Evolutionary conservation across 1,140 invertebrate genomes (phyloP).

Genomic region (Bicyclus anynana): DNA sequence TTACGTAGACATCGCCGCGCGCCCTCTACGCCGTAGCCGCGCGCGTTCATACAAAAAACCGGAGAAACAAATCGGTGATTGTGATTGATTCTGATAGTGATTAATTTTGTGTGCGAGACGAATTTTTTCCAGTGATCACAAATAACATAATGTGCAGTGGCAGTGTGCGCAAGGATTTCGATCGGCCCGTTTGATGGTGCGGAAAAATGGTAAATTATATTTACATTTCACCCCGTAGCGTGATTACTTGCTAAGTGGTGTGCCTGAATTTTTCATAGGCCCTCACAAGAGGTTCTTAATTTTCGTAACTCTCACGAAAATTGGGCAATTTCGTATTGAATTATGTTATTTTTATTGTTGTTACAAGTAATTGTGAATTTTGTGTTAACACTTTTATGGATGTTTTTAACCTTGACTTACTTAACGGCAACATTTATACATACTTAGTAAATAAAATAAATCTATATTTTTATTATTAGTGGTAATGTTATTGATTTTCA

Average conservation of each 20-base stretch:
- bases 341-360: background rate
- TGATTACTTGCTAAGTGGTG: conserved; percentile 31
- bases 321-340: background rate
- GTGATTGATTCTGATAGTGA: conserved; percentile 40
- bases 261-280: conserved; percentile 19
- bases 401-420: no score
- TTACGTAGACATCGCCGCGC: conserved; percentile 44
- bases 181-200: conserved; percentile 52
- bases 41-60: conserved; percentile 10
- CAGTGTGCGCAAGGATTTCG: conserved; percentile 33
- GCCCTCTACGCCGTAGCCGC: conserved; percentile 32
- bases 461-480: no score
- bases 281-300: background rate
- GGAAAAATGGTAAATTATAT: conserved; percentile 63
- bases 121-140: conserved; percentile 40
- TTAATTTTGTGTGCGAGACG: conserved; percentile 39
- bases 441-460: no score
- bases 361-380: no score
- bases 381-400: no score
- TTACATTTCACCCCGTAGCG: conserved; percentile 24
- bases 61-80: conserved; percentile 37
- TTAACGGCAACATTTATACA: no score
- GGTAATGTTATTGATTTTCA: no score
- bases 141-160: conserved; percentile 54
- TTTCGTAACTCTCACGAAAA: background rate